A percentile compares a stretch with the other conserved stretches of the same genome.
phyloP scores from a whole-genome alignment of 2,888 invertebrate species.

The Agrotis ipsilon region DNA sequence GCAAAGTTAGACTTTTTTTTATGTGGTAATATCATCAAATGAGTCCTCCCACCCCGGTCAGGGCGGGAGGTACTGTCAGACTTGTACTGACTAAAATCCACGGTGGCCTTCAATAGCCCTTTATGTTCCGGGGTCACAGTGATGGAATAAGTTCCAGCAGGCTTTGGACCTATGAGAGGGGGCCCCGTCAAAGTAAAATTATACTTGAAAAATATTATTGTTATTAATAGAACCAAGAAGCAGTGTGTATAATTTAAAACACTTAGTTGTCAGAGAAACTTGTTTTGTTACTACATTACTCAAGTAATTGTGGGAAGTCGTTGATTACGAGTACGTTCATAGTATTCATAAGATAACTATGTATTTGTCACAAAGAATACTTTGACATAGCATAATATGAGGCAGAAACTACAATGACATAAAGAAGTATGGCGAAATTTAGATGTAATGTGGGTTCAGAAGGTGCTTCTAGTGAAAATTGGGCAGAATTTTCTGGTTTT shows the following conservation, averaged over 20 bases:
- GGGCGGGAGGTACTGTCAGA: too few species aligned
- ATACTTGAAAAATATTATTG: too few species aligned
- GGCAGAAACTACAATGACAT: background rate
- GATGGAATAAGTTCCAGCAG: too few species aligned
- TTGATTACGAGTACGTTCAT: conserved; percentile 33
- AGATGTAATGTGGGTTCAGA: background rate
- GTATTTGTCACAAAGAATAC: conserved; percentile 47
- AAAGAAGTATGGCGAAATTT: conserved; percentile 11
- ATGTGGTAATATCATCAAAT: too few species aligned
- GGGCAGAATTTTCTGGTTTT: background rate
- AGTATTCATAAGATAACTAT: conserved; percentile 16
- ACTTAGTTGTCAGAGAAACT: conserved; percentile 23
- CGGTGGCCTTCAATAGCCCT: too few species aligned
- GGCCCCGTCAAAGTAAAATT: too few species aligned
- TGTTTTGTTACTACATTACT: conserved; percentile 20
- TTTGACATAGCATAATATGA: conserved; percentile 39
- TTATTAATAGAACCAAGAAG: background rate
- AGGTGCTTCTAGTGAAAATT: background rate
- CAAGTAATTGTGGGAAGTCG: conserved; percentile 51
- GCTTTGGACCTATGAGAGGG: too few species aligned
- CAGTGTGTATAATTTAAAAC: conserved; percentile 2
- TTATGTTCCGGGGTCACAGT: too few species aligned
- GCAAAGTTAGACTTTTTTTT: too few species aligned
- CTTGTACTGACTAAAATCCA: too few species aligned
- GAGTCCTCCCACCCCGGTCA: too few species aligned